Evolutionary conservation across 2,113 vertebrate species (phyloP), one percentile per base, ranked within the genome.

Genomic region (Uropsilus gracilis): DNA sequence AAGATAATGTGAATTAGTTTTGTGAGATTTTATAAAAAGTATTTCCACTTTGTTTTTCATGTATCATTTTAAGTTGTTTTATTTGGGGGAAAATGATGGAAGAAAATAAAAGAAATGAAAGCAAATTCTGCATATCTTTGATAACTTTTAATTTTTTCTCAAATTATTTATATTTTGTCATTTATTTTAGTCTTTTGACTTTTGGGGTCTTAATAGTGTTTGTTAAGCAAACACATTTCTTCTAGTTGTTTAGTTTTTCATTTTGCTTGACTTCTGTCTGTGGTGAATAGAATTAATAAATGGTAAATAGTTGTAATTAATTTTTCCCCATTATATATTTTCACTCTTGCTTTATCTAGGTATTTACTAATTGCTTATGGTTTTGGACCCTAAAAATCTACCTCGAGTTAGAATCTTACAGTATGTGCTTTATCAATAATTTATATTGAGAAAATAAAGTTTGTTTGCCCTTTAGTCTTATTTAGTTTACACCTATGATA

Each of bases 371-470:
- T 91, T 89, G 48, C 30, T 44, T 66, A 5, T 73, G 6, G 68
- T 89, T 75, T 86, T 75, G 73, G 13, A 18, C 14, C 6, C 8
- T 78, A 87, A 82, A 76, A 18, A 94, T 93, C 80, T 85, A 86
- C 30, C 46, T 69, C 14, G 50, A 88, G 8, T 91, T 82, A 64
- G 46, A 73, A 28, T 84, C 28, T 73, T 78, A 82, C 8, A 50
- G 22, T 93, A 83, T 14, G 76, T 24, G 64, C 86, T 86, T 26
- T 69, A 32, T 26, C 18, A 76, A 55, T 89, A 69, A 89, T 96
- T 94, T 78, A 46, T 91, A 63, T 84, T 92, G 69, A 83, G 48
- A 90, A 86, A 80, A 94, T 76, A 73, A 86, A 77, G 57, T 68
- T 91, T 92, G 26, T 78, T 86, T 90, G 20, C 53, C 76, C 2